phyloP scores from a whole-genome alignment of 2,797 vertebrate species.

The Scleropages formosus region DNA sequence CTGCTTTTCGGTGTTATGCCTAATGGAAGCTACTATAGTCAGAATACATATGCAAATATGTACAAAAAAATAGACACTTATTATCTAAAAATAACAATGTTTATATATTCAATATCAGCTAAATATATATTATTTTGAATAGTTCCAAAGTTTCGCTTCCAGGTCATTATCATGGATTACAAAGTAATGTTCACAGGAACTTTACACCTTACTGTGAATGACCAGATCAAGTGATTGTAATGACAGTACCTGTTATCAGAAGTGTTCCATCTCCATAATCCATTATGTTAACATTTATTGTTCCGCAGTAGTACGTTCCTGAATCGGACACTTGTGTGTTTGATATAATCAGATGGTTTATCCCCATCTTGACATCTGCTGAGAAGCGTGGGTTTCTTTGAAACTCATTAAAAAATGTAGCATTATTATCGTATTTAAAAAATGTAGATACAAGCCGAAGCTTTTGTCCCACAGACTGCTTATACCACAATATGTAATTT shows the following conservation, averaged over 20 bases:
- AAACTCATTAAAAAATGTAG: slow-evolving; percentile 36
- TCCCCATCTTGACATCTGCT: slow-evolving; percentile 37
- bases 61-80: too few species aligned
- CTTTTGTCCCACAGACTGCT: slow-evolving; percentile 43
- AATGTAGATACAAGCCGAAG: slow-evolving; percentile 47
- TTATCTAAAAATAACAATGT: too few species aligned
- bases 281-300: slow-evolving; percentile 51
- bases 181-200: too few species aligned
- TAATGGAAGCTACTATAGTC: too few species aligned
- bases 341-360: slow-evolving; percentile 51
- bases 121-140: too few species aligned
- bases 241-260: slow-evolving; percentile 52
- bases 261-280: slow-evolving; percentile 54
- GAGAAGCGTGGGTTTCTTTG: slow-evolving; percentile 42
- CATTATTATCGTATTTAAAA: slow-evolving; percentile 45
- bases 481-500: slow-evolving; percentile 63
- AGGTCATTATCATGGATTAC: too few species aligned
- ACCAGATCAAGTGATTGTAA: too few species aligned
- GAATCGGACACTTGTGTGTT: slow-evolving; percentile 49
- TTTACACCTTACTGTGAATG: not conserved
- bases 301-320: slow-evolving; percentile 58
- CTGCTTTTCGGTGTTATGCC: too few species aligned
- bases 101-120: too few species aligned
- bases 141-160: too few species aligned
- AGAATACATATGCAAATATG: too few species aligned